Evolutionary conservation across 2,113 vertebrate species (phyloP).

Genomic region (Pterocles orientalis): DNA sequence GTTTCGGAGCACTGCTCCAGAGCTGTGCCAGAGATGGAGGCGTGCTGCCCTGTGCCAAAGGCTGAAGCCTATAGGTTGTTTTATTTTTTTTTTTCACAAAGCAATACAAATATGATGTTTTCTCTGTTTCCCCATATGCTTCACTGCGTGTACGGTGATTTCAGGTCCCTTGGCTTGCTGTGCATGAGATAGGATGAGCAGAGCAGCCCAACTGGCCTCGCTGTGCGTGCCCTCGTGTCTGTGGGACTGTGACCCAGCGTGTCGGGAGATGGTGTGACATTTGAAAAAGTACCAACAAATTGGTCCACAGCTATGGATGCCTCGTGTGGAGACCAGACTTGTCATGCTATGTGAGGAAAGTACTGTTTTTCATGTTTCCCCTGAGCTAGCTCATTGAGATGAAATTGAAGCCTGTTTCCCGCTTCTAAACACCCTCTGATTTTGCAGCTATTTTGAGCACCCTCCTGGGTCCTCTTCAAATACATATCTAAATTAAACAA

Average conservation of each 20-base stretch:
- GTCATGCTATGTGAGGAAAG: rapidly evolving
- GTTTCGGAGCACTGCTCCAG: not conserved
- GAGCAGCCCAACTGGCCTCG: rapidly evolving
- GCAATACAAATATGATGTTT: not conserved
- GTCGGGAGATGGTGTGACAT: rapidly evolving
- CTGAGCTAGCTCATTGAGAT: not conserved
- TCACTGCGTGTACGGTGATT: not conserved
- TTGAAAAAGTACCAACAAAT: not conserved
- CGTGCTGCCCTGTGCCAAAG: not conserved
- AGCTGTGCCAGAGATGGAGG: not conserved
- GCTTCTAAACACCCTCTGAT: not conserved
- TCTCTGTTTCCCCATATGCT: not conserved
- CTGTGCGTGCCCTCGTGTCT: rapidly evolving
- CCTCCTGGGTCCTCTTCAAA: not conserved
- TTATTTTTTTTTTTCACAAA: not conserved
- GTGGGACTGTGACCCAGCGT: rapidly evolving
- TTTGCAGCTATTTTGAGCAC: not conserved
- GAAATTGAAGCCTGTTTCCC: not conserved
- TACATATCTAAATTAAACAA: not conserved
- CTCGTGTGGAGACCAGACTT: rapidly evolving
- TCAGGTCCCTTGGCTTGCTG: not conserved
- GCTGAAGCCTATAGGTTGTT: not conserved
- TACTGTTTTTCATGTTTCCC: not conserved
- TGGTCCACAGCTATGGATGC: not conserved
- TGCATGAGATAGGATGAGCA: not conserved